phyloP scores from a whole-genome alignment of 2,888 invertebrate genomes.

The Trisateles emortualis region DNA sequence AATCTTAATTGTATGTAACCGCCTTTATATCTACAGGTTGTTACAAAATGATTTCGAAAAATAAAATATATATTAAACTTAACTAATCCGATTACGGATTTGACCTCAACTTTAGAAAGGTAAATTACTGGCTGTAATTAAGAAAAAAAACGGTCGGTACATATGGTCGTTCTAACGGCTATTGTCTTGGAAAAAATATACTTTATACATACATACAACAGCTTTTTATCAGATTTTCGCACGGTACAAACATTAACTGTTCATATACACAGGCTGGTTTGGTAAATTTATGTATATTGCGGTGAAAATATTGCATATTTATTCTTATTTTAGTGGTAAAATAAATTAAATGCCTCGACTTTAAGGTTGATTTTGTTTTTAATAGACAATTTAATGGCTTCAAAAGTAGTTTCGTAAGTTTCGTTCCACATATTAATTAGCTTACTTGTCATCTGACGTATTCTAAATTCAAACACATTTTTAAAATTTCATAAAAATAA shows the following conservation, averaged over 20 bases:
- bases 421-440: conserved; percentile 21
- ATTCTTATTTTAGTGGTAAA: conserved; percentile 40
- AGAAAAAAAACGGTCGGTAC: conserved; percentile 68
- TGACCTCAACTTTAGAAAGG: conserved; percentile 75
- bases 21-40: conserved; percentile 26
- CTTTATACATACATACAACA: conserved; percentile 79
- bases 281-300: conserved; percentile 41
- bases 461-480: too few species aligned
- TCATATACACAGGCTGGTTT: conserved; percentile 65
- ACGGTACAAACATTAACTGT: conserved; percentile 75
- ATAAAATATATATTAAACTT: conserved; percentile 46
- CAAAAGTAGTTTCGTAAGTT: conserved; percentile 7
- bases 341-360: conserved; percentile 29
- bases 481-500: too few species aligned
- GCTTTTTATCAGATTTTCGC: conserved; percentile 84
- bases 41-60: conserved; percentile 33
- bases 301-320: conserved; percentile 43
- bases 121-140: conserved; percentile 69
- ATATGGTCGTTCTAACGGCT: conserved; percentile 66
- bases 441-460: background rate
- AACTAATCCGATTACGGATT: conserved; percentile 59
- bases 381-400: conserved; percentile 2
- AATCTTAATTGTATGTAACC: background rate
- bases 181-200: conserved; percentile 81
- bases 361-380: conserved; percentile 13